Conservation (phyloP, 2,797 vertebrate genomes). For the Muscicapa striata region DNA sequence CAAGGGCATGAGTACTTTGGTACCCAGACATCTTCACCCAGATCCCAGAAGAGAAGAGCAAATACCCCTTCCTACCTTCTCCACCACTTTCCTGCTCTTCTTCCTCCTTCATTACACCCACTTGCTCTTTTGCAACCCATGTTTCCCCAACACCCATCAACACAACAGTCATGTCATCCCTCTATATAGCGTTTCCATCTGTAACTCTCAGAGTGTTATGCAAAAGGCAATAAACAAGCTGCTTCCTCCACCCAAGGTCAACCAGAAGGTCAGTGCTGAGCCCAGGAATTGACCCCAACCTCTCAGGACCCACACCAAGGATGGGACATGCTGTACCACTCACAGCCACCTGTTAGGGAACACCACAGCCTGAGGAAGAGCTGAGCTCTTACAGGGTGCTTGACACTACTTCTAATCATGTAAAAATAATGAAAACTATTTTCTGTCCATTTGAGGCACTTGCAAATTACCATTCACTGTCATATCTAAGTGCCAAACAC, state of each 20-base stretch:
- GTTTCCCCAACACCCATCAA: conserved; percentile 29
- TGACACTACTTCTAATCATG: conserved; percentile 47
- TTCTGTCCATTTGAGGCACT: conserved; percentile 65
- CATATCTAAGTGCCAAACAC: conserved; percentile 63
- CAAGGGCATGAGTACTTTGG: neutral
- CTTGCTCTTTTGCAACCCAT: neutral
- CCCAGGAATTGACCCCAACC: neutral
- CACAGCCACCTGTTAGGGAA: conserved; percentile 27
- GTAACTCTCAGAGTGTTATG: neutral
- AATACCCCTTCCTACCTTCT: neutral
- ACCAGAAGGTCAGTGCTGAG: neutral
- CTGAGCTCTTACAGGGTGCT: conserved; percentile 29
- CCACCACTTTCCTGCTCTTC: neutral
- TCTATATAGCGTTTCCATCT: conserved; percentile 13
- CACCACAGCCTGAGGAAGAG: conserved; percentile 14
- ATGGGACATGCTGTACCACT: conserved; percentile 25
- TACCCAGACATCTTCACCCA: neutral
- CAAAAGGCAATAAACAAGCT: conserved; percentile 25
- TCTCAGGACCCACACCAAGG: neutral
- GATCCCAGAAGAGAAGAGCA: neutral
- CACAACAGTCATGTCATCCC: neutral
- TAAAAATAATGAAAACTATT: conserved; percentile 72
- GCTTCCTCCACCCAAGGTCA: conserved; percentile 29
- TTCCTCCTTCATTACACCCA: neutral
- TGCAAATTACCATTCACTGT: conserved; percentile 72